Base-by-base conservation (phyloP, 1,140 invertebrate genomes). In the Cryptotermes secundus region DNA sequence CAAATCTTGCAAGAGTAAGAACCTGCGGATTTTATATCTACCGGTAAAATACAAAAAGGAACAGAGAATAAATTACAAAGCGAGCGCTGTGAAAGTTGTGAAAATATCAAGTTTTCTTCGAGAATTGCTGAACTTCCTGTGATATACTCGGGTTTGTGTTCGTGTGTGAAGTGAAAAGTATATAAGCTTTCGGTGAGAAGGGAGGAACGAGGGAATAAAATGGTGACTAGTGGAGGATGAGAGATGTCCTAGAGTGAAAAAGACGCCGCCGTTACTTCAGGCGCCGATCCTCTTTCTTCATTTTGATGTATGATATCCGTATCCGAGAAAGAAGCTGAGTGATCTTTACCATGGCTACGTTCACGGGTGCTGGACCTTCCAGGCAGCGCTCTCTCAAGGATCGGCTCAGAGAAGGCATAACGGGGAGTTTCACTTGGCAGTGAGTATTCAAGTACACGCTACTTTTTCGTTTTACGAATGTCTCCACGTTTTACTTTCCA, bases 391-490 rank as follows among this genome's bases (percentile, higher is more conserved):
- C 93, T 2, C 89, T 95, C 86, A 94, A 94, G 88, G 94, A 95
- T 88, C 91, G 94, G 34, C 92, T 95, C 72, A 92, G 93, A 87
- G 94, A 95, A 81, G 94, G 94, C 87, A 95, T 95, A 89, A 93
- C 94, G 45, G 93, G 93, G 88, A 94, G 94, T 88, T 94, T 94
- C 87, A 92, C 92, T 86, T 95, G 94, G 94, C 94, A 95, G 94
- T 95, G 92, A 95, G 94, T 95, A 88, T 79, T 87, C 31, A 42
- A 9, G 38, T 42, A 42, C 38, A 42, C 16, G 16, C 38, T 14
- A 12, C 6, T 16, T 49, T 49, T 49, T 1, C 4, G 1, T 7
- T 49, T 49, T 49, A 1, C 19, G 16, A 2, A 49, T 49, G 45
- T 22, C 16, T 49, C 14, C 45, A 49, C 22, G 45, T 49, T 49